phyloP scores from a whole-genome alignment of 2,888 invertebrate genomes.

The Zaprionus lineosus region DNA sequence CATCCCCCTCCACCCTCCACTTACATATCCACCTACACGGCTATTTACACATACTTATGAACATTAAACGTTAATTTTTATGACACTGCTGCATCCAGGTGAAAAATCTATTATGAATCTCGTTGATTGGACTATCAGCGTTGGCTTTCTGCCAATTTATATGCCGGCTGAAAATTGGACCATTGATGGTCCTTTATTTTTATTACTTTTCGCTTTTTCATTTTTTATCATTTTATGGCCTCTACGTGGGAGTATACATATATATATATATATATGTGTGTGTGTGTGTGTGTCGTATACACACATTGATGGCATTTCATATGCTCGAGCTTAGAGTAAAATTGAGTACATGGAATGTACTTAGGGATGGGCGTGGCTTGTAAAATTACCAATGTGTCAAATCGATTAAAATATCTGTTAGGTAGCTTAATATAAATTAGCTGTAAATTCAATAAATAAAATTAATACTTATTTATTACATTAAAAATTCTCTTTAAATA shows the following conservation, averaged over 20 bases:
- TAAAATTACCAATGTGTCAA: neutral
- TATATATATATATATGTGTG: neutral
- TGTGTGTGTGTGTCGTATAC: neutral
- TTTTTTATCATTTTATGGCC: conserved; percentile 10
- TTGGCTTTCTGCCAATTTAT: conserved; percentile 46
- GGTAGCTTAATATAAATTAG: too few species aligned
- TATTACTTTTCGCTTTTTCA: neutral
- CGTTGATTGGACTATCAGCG: conserved; percentile 46
- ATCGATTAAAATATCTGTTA: neutral
- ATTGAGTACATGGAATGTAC: too few species aligned
- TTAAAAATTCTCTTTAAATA: too few species aligned
- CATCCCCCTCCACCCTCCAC: neutral
- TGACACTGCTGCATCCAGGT: conserved; percentile 27
- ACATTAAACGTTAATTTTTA: conserved; percentile 48
- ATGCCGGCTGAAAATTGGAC: conserved; percentile 44
- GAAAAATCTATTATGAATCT: conserved; percentile 39
- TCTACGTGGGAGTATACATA: neutral
- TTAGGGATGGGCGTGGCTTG: neutral
- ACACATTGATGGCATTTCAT: conserved; percentile 9
- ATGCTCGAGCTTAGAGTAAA: too few species aligned
- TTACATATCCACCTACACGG: conserved; percentile 20
- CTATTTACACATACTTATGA: conserved; percentile 44
- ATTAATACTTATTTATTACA: too few species aligned
- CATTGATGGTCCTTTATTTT: too few species aligned
- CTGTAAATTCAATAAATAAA: too few species aligned